phyloP scores from a whole-genome alignment of 2,888 invertebrate species.

The Nycteola revayana region DNA sequence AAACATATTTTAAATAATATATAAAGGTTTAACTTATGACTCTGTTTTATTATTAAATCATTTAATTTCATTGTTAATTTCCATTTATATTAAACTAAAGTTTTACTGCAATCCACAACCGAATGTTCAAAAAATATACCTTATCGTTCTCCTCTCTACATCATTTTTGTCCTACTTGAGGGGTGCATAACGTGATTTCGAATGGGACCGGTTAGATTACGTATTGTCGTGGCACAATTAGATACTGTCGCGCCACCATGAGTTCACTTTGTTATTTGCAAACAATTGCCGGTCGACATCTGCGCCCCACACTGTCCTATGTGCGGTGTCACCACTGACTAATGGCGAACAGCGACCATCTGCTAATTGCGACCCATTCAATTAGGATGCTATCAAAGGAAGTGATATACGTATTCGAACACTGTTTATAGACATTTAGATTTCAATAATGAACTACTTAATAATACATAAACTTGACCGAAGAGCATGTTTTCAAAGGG shows the following conservation, averaged over 20 bases:
- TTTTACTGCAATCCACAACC: no score
- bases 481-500: no score
- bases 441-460: no score
- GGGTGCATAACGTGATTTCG: constrained; percentile 62
- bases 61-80: no score
- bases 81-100: no score
- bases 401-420: constrained; percentile 9
- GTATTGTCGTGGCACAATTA: constrained; percentile 78
- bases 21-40: no score
- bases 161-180: constrained; percentile 32
- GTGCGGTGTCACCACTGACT: constrained; percentile 36
- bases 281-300: constrained; percentile 73
- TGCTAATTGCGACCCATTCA: constrained; percentile 64
- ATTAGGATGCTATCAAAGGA: constrained; percentile 25
- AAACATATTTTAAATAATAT: no score
- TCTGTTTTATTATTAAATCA: no score
- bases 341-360: constrained; percentile 52
- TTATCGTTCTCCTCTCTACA: constrained; percentile 32
- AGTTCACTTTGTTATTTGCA: constrained; percentile 74
- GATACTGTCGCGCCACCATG: constrained; percentile 70
- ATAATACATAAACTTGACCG: no score
- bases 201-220: constrained; percentile 78
- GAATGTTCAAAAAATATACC: no score
- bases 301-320: constrained; percentile 51
- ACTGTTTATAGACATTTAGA: background rate